Conservation (phyloP, 2,797 vertebrate genomes). For the Sebastes paucispinis region DNA sequence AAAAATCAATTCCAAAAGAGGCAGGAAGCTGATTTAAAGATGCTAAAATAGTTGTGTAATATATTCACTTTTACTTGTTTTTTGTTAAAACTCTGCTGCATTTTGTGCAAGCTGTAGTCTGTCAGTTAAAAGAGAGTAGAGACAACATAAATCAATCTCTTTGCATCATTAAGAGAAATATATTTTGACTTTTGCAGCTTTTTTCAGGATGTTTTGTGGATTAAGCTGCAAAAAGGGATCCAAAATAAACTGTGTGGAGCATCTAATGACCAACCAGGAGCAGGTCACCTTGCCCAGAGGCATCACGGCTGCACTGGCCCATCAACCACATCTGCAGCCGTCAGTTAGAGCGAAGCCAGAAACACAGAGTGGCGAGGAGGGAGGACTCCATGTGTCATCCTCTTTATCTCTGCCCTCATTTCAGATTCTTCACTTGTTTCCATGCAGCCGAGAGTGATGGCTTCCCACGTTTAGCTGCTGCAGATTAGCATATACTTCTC, state of each 20-base stretch:
- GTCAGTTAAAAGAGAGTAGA: background rate
- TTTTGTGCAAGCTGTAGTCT: background rate
- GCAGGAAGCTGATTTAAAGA: background rate
- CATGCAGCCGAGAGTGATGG: background rate
- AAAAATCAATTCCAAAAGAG: background rate
- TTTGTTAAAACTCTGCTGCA: background rate
- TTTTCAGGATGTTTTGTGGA: background rate
- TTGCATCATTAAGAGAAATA: background rate
- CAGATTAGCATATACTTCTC: background rate
- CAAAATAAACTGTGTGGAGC: background rate
- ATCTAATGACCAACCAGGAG: background rate
- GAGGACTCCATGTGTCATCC: background rate
- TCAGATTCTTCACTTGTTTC: background rate
- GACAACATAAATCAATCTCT: background rate
- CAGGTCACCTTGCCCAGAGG: conserved; percentile 37
- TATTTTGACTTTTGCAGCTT: background rate
- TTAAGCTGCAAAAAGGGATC: background rate
- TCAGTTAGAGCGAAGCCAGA: conserved; percentile 1
- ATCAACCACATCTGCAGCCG: conserved; percentile 12
- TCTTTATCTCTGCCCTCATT: conserved; percentile 20
- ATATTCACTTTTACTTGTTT: background rate
- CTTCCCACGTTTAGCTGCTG: background rate
- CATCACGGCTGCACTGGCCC: background rate
- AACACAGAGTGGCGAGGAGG: background rate
- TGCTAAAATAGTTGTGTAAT: background rate